A percentile compares a stretch with the other conserved stretches of the same genome.
phyloP scores from a whole-genome alignment of 2,113 vertebrate genomes.

The Alaudala cheleensis region DNA sequence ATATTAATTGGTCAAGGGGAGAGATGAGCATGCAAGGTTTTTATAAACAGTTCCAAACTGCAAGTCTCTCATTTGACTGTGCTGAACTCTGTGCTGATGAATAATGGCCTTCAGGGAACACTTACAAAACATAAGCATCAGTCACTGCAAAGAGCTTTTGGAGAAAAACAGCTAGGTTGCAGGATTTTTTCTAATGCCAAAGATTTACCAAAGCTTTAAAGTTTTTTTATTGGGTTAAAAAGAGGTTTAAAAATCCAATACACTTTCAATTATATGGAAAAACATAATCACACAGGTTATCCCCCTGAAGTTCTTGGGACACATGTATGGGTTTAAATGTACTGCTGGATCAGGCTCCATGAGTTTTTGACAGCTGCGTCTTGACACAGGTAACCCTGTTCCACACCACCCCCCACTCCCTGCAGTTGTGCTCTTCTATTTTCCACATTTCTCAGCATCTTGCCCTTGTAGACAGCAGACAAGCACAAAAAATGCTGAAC shows the following conservation, averaged over 20 bases:
- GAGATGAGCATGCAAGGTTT: background rate
- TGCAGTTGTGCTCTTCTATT: background rate
- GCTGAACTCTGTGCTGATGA: background rate
- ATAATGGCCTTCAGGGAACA: background rate
- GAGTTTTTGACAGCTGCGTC: background rate
- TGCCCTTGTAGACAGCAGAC: background rate
- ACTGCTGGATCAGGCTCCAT: background rate
- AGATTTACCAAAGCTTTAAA: background rate
- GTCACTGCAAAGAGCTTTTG: background rate
- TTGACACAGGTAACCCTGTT: background rate
- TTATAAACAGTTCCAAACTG: background rate
- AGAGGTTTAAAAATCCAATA: background rate
- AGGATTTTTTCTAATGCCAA: background rate
- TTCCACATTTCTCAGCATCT: background rate
- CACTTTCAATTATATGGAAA: background rate
- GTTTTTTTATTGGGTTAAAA: background rate
- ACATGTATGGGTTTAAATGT: background rate
- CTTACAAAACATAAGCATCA: background rate
- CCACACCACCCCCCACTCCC: accelerated
- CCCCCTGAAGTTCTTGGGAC: background rate
- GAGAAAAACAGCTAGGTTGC: background rate
- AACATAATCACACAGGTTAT: background rate
- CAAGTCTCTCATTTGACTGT: background rate
- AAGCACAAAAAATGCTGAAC: background rate
- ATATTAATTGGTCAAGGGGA: background rate